Evolutionary conservation across 2,888 invertebrate genomes (phyloP).

Genomic region (Crepidodera aurea): DNA sequence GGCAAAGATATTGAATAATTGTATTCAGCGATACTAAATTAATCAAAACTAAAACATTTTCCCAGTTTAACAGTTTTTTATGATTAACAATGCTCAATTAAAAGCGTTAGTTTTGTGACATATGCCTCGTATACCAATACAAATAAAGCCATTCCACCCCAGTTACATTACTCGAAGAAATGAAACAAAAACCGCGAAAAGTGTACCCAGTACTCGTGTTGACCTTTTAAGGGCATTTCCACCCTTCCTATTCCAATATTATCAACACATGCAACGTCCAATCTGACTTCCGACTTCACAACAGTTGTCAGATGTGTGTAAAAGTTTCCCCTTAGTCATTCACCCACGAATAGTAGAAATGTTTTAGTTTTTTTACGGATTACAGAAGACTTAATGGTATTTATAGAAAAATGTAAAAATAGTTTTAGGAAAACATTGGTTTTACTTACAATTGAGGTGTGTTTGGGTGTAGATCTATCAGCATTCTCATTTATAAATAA

Average conservation of each 20-base stretch:
- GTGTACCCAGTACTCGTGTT: constrained; percentile 32
- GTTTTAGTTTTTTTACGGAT: constrained; percentile 28
- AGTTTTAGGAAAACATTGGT: constrained; percentile 26
- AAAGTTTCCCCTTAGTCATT: constrained; percentile 32
- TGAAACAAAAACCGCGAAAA: constrained; percentile 24
- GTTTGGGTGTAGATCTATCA: too few relatives aligned
- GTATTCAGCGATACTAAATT: too few relatives aligned
- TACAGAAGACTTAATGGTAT: constrained; percentile 12
- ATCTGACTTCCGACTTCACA: constrained; percentile 38
- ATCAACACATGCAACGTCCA: constrained; percentile 42
- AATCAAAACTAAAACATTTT: too few relatives aligned
- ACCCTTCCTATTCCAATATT: constrained; percentile 36
- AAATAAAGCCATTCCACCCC: constrained; percentile 6
- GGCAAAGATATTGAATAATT: too few relatives aligned
- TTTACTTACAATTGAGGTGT: constrained; percentile 19
- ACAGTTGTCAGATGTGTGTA: constrained; percentile 36
- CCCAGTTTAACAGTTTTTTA: too few relatives aligned
- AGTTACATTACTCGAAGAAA: constrained; percentile 6
- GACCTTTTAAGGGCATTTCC: constrained; percentile 36
- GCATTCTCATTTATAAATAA: too few relatives aligned
- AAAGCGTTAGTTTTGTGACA: neutral
- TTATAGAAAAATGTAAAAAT: constrained; percentile 35
- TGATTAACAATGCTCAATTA: too few relatives aligned
- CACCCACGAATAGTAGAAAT: constrained; percentile 23
- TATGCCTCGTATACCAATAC: neutral